Evolutionary conservation across 2,888 invertebrate species (phyloP).

Genomic region (Elysia crispata): DNA sequence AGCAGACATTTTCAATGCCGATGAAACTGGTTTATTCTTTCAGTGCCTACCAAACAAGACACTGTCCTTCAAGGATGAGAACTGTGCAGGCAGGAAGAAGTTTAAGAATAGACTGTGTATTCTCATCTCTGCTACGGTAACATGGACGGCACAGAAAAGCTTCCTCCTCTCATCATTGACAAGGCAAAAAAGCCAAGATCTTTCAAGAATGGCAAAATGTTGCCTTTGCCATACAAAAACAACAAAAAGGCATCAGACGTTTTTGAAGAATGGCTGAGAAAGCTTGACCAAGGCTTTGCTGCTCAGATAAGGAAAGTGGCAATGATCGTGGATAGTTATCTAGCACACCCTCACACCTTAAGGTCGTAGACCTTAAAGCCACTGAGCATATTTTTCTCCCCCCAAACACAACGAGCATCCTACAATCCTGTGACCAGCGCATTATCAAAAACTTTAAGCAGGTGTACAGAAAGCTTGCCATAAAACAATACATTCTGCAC

Average conservation of each 20-base stretch:
- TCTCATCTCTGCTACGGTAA: conserved; percentile 53
- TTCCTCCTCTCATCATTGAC: conserved; percentile 13
- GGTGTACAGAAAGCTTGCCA: conserved; percentile 38
- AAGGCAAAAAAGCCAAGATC: conserved; percentile 10
- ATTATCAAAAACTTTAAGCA: conserved; percentile 56
- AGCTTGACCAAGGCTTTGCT: conserved; percentile 13
- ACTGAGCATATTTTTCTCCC: conserved; percentile 57
- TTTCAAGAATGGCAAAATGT: background rate
- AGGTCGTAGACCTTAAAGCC: conserved; percentile 47
- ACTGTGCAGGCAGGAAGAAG: conserved; percentile 54
- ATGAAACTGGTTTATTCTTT: conserved; percentile 59
- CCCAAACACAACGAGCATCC: conserved; percentile 57
- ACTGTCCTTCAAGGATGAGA: conserved; percentile 52
- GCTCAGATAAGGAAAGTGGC: conserved; percentile 47
- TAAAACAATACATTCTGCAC: conserved; percentile 17
- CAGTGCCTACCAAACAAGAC: conserved; percentile 52
- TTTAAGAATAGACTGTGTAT: conserved; percentile 55
- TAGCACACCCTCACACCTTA: conserved; percentile 58
- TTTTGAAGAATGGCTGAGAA: conserved; percentile 35
- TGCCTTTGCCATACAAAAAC: conserved; percentile 15
- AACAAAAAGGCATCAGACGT: conserved; percentile 14
- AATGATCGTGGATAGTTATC: conserved; percentile 58
- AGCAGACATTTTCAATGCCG: conserved; percentile 55
- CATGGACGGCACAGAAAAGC: conserved; percentile 54
- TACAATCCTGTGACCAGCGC: conserved; percentile 62